Evolutionary conservation across 2,113 vertebrate species (phyloP), one percentile per base, ranked within the genome.

Genomic region (Eleginops maclovinus): DNA sequence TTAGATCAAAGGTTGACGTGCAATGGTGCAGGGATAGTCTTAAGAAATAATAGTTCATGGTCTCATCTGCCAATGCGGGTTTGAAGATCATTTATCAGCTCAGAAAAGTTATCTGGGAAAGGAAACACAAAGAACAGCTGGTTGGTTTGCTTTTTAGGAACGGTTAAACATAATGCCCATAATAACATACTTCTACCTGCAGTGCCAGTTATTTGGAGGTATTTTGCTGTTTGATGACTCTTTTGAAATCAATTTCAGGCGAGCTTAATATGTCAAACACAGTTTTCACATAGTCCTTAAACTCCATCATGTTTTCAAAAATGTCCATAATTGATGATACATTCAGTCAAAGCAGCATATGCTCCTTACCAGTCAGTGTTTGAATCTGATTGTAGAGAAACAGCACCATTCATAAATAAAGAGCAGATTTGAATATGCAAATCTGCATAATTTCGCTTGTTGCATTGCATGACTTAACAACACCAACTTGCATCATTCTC

Each of bases 391-490:
- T 4, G 11, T 9, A 72, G 28, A 53, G 9, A 79, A 68, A 61
- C 13, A 43, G 10, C 47, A 44, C 3, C 9, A 47, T 16, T 64
- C 12, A 53, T 15, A 12, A 51, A 62, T 1, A 56, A 46, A 31
- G 19, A 44, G 3, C 65, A 72, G 12, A 78, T 68, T 61, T 58
- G n/a, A 66, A 66, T 22, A 74, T 66, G 66, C 66, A 40, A 28
- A 54, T 56, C 19, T 44, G 24, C n/a, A 62, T 50, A n/a, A 19
- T 71, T 28, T 26, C n/a, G 8, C 21, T 17, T 3, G 16, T 65
- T 70, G 26, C 65, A 13, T 73, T 58, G 41, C 43, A 58, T 80
- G 36, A 80, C 21, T 47, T 31, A 26, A 72, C 17, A 77, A 77
- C 28, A 70, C 21, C 3, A 73, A 66, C 43, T 76, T n/a, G n/a